Evolutionary conservation across 2,888 invertebrate genomes (phyloP), one percentile per base, ranked within the genome.

Genomic region (Atethmia centrago): DNA sequence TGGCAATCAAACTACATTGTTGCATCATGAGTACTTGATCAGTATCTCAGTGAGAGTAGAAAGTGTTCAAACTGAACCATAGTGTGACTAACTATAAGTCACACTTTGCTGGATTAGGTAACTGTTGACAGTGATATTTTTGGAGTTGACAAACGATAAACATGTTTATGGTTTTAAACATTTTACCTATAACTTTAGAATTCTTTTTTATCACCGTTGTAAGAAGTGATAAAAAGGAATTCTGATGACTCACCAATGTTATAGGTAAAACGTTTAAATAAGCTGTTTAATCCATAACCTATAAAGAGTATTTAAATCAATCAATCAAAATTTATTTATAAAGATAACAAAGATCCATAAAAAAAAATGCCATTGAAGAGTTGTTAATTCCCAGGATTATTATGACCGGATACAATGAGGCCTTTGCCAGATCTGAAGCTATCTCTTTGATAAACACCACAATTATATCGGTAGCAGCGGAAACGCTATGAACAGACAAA

Each of bases 21-120:
- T 86, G 64, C 77, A 62, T 82, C 77, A 84, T 69, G 0, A 42
- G 49, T 61, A 73, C 55, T 77, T 70, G 61, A 74, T 61, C 66
- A 73, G 25, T 64, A 49, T 49, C 73, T 53, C 3, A 28, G 74
- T 58, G 71, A 84, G 70, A 76, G 82, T 78, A 86, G 85, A 85
- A 82, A 85, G 86, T 77, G 51, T 10, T 63, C 25, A 72, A 85
- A 81, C 58, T 70, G 0, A 45, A 65, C 19, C 36, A 75, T 74
- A 80, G 42, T 71, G 58, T 36, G 59, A 73, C 63, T n/a, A n/a
- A n/a, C 53, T 74, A 67, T 53, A 16, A 40, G n/a, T n/a, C n/a
- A n/a, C n/a, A n/a, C n/a, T n/a, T n/a, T n/a, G n/a, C 28, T 40
- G 36, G 47, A 65, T 75, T 75, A 56, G 28, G n/a, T 71, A 79